Percentiles rank a stretch among this genome's conserved stretches.
Evolutionary conservation across 2,797 vertebrate species (phyloP).

Genomic region (Microctenopoma lineatum): DNA sequence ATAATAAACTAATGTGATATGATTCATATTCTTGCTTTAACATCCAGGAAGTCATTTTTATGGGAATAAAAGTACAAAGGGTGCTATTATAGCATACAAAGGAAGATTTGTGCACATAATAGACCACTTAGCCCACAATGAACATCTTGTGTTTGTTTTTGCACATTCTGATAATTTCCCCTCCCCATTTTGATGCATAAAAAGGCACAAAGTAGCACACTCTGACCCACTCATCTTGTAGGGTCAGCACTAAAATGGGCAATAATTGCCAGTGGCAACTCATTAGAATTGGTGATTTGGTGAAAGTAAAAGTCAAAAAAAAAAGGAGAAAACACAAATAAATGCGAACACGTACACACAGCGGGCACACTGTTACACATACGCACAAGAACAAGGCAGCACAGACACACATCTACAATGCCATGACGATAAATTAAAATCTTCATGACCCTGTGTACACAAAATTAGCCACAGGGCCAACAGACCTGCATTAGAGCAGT

Average conservation of each 20-base stretch:
- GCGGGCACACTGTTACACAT: constrained; percentile 1
- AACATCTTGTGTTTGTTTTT: constrained; percentile 76
- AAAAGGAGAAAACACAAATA: constrained; percentile 64
- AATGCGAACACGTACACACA: constrained; percentile 29
- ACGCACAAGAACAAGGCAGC: constrained; percentile 5
- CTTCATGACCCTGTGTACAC: constrained; percentile 82
- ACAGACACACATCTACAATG: constrained; percentile 42
- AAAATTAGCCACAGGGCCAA: constrained; percentile 81
- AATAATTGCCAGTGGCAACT: constrained; percentile 83
- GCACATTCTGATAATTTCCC: constrained; percentile 70
- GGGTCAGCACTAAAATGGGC: constrained; percentile 82
- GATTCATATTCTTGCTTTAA: constrained; percentile 44
- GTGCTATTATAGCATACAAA: constrained; percentile 55
- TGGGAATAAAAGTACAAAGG: constrained; percentile 51
- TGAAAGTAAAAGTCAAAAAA: constrained; percentile 73
- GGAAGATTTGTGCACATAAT: constrained; percentile 66
- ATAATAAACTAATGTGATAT: constrained; percentile 23
- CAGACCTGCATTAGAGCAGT: constrained; percentile 76
- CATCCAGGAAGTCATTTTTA: constrained; percentile 28
- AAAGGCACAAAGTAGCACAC: constrained; percentile 72
- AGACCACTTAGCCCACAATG: constrained; percentile 68
- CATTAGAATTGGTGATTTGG: constrained; percentile 84
- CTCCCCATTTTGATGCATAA: constrained; percentile 67
- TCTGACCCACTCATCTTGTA: constrained; percentile 76
- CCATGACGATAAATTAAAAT: constrained; percentile 77